A percentile compares a stretch with the other conserved stretches of the same genome.
phyloP scores from a whole-genome alignment of 2,888 invertebrate genomes.

The Caenorhabditis plicata region DNA sequence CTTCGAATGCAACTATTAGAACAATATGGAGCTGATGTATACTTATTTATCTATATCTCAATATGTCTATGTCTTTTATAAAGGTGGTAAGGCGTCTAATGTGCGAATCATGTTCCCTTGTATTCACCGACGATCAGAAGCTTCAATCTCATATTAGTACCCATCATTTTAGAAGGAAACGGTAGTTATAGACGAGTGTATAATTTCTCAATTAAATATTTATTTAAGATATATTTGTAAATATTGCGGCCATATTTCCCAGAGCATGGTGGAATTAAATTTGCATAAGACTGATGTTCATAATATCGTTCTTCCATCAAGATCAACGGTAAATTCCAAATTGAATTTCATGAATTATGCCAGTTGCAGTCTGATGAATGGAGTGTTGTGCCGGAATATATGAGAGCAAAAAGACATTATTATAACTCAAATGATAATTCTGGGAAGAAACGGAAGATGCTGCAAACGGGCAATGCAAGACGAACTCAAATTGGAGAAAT shows the following conservation, averaged over 20 bases:
- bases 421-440: conserved; percentile 7
- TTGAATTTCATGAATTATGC: background rate
- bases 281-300: conserved; percentile 55
- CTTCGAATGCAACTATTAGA: conserved; percentile 39
- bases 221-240: conserved; percentile 51
- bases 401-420: conserved; percentile 12
- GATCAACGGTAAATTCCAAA: background rate
- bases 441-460: conserved; percentile 2
- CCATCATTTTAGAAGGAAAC: conserved; percentile 34
- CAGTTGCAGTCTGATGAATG: conserved; percentile 8
- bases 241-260: conserved; percentile 52
- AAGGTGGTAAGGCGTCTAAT: conserved; percentile 44
- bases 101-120: conserved; percentile 52
- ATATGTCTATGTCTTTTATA: background rate
- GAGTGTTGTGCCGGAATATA: conserved; percentile 7
- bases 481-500: conserved; percentile 14
- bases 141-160: conserved; percentile 35
- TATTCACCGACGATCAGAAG: conserved; percentile 50
- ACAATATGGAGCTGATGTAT: conserved; percentile 42
- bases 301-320: conserved; percentile 9
- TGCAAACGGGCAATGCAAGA: conserved; percentile 5
- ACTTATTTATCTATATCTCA: background rate
- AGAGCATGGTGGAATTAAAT: conserved; percentile 52
- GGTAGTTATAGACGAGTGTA: conserved; percentile 3
- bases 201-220: background rate